These are phyloP conservation scores for Teinopalpus imperialis DNA, from an alignment of 2,888 invertebrate genomes.

Conservation along the genomic window DNA sequence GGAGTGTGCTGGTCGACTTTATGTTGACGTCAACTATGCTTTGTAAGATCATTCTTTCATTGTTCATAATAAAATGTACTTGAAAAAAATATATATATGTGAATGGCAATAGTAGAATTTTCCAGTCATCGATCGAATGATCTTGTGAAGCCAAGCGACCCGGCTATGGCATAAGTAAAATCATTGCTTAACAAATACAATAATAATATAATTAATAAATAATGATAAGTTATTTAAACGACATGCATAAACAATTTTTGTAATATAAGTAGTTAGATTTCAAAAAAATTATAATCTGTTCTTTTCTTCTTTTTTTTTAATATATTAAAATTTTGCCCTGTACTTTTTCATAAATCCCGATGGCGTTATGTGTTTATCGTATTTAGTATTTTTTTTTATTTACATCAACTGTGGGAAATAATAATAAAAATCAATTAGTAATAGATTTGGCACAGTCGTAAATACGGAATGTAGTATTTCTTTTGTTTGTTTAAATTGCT, in stretches of 20 bases:
- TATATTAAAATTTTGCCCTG: constrained; percentile 26
- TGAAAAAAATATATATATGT: too few relatives aligned
- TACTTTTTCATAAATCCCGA: constrained; percentile 22
- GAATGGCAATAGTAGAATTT: too few relatives aligned
- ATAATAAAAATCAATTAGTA: too few relatives aligned
- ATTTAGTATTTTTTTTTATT: constrained; percentile 1
- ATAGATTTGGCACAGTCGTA: too few relatives aligned
- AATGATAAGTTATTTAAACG: constrained; percentile 65
- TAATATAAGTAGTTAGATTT: constrained; percentile 76
- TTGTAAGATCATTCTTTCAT: too few relatives aligned
- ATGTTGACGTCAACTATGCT: too few relatives aligned
- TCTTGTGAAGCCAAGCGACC: background rate
- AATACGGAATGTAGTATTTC: too few relatives aligned
- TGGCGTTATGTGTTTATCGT: constrained; percentile 12
- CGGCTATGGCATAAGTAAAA: constrained; percentile 23
- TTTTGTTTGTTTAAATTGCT: too few relatives aligned
- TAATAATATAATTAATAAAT: constrained; percentile 39
- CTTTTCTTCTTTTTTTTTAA: constrained; percentile 37
- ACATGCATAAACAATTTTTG: constrained; percentile 68
- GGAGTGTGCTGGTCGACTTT: too few relatives aligned
- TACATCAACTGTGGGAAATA: background rate
- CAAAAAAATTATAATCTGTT: constrained; percentile 51
- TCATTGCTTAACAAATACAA: constrained; percentile 39
- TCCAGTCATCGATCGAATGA: background rate
- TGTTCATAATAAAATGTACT: too few relatives aligned